Percentiles rank a stretch among this genome's conserved stretches.
Conservation (phyloP, 2,113 vertebrate species). For the Mormoops blainvillei region DNA sequence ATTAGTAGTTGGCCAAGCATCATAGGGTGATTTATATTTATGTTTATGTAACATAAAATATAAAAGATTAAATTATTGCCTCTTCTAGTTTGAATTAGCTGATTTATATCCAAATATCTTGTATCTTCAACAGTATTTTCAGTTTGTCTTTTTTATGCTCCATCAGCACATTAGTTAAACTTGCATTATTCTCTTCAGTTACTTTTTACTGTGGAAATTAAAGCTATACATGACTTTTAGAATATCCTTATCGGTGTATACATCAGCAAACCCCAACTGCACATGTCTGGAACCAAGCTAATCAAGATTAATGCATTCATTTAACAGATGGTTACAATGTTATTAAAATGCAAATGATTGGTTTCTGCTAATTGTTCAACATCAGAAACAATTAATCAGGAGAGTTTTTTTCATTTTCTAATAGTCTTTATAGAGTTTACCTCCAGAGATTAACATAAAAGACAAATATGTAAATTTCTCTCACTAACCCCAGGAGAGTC, state of each 20-base stretch:
- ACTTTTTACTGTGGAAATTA: conserved; percentile 63
- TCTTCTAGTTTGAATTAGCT: neutral
- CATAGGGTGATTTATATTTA: neutral
- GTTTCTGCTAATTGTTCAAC: conserved; percentile 92
- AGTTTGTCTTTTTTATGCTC: neutral
- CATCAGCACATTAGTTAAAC: conserved; percentile 35
- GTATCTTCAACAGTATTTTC: neutral
- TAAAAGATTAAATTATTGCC: neutral
- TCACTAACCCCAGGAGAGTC: conserved; percentile 37
- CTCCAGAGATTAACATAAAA: conserved; percentile 70
- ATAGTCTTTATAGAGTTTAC: conserved; percentile 70
- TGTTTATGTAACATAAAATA: neutral
- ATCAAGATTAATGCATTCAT: conserved; percentile 98
- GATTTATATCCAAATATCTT: neutral
- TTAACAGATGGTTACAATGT: conserved; percentile 92
- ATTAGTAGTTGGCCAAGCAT: neutral
- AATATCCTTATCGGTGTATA: conserved; percentile 69
- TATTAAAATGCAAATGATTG: conserved; percentile 99
- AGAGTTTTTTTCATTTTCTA: conserved; percentile 76
- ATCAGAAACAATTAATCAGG: conserved; percentile 91
- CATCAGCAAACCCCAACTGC: conserved; percentile 82
- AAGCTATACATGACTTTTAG: conserved; percentile 60
- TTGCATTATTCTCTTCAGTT: conserved; percentile 15
- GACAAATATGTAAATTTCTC: conserved; percentile 49
- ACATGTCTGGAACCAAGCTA: conserved; percentile 85